Base-by-base conservation (phyloP, 2,888 invertebrate genomes). In the Lacanobia oleracea region DNA sequence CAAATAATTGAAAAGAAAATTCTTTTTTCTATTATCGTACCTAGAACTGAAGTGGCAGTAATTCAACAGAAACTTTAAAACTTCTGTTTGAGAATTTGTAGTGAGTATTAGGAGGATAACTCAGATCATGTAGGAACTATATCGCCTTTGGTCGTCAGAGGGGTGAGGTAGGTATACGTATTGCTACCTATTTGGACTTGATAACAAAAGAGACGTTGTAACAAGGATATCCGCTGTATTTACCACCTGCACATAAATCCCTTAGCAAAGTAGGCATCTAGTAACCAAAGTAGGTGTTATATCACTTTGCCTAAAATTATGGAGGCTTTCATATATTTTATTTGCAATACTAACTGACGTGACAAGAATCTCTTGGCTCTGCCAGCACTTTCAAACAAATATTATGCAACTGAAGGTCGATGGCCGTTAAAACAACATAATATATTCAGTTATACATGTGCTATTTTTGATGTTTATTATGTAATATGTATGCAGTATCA, bases 401-500 rank as follows among this genome's bases (percentile, higher is more conserved):
- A 84, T 85, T 86, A 81, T 66, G 72, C 66, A 85, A 85, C n/a
- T 18, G 61, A 69, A 71, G 80, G 75, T 81, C 75, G 64, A 73
- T 68, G 72, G 59, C 77, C 77, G 71, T 65, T 61, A 70, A 67
- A 77, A 79, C 68, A 76, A 67, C 70, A 73, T 27, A 5, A 73
- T 27, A 5, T 77, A 77, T 77, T 75, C 61, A 37, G 53, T 51
- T 69, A 74, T 64, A 76, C 53, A 72, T 79, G 71, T 75, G 56
- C 73, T 78, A 75, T 82, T 82, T 81, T 77, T 74, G 27, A 64
- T 64, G 72, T 59, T 37, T 18, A 67, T 92, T 89, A 89, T 71
- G 70, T 86, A 90, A 92, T 75, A 53, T 79, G 89, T 90, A 88
- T 91, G 84, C 78, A 74, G 64, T 57, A 53, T 80, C 88, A 93